Conservation (phyloP, 92 coral and sea anemone genomes). For the Porites lobata region DNA sequence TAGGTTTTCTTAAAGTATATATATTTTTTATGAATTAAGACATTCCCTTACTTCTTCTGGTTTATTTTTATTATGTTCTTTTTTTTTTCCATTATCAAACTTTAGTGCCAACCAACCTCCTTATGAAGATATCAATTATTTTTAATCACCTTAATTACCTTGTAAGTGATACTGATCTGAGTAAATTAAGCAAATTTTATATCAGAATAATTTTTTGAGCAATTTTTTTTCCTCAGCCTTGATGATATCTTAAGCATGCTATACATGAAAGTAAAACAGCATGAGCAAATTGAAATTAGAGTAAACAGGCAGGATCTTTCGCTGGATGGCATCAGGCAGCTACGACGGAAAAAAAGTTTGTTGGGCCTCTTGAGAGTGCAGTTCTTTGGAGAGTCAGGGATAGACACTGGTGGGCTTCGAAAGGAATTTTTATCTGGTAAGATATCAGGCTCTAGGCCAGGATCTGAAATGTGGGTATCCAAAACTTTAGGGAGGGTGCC, state of each 20-base stretch:
- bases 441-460: too few relatives aligned
- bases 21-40: conserved; percentile 2
- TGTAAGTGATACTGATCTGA: conserved; percentile 14
- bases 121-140: not conserved
- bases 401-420: conserved; percentile 55
- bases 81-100: too few relatives aligned
- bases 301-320: conserved; percentile 46
- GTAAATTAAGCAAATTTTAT: conserved; percentile 1
- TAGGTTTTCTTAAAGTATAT: conserved; percentile 8
- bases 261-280: conserved; percentile 42
- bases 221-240: conserved; percentile 43
- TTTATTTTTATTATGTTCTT: too few relatives aligned
- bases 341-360: conserved; percentile 42
- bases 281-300: conserved; percentile 17
- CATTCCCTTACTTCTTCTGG: conserved; percentile 11
- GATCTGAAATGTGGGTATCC: not conserved
- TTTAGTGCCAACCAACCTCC: too few relatives aligned
- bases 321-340: conserved; percentile 46
- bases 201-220: not conserved
- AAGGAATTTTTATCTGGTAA: conserved; percentile 48
- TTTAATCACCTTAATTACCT: conserved; percentile 4
- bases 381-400: conserved; percentile 51
- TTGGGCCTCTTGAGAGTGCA: conserved; percentile 42
- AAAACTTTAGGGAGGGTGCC: conserved; percentile 18
- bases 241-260: conserved; percentile 55